Evolutionary conservation across 2,797 vertebrate genomes (phyloP), one percentile per base, ranked within the genome.

Genomic region (Yasuhikotakia modesta): DNA sequence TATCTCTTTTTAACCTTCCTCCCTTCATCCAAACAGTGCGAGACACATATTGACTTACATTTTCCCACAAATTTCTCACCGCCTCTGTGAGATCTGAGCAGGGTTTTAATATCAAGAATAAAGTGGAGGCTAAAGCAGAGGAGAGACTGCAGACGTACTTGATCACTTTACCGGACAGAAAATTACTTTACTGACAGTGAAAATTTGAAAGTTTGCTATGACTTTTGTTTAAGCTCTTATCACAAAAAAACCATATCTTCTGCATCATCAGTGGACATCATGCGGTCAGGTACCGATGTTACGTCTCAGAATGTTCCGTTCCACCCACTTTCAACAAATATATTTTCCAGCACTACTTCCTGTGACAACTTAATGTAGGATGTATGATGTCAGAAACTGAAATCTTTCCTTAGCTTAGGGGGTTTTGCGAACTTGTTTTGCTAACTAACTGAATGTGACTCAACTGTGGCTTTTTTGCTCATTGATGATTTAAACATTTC

Each of bases 61-160:
- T 77, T 85, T 83, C 81, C 81, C 86, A 84, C 83, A 84, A 79
- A 66, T 70, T 27, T 50, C 70, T 16, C 58, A 50, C 39, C 21
- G 76, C 63, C 74, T 50, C 69, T 17, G 61, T 72, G 65, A 22
- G 65, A 53, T 55, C 48, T 70, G 64, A 57, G 64, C 45, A 16
- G 27, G 22, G 53, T 68, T 75, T 82, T 52, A 80, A 82, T 68
- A 68, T 69, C 3, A 11, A 16, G 12, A 45, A 82, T 66, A 77
- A 79, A 24, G 24, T 22, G 50, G 22, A 7, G 0, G 32, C 39
- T 45, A 21, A 70, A 19, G 46, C 10, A 79, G 43, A 27, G 0
- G 27, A 17, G 19, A 70, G 69, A 52, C 22, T n/a, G 52, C 52
- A 21, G 32, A 64, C 75, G 66, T 58, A 30, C n/a, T 17, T 0